Base-by-base conservation (phyloP, 2,113 vertebrate genomes). In the Melozone crissalis region DNA sequence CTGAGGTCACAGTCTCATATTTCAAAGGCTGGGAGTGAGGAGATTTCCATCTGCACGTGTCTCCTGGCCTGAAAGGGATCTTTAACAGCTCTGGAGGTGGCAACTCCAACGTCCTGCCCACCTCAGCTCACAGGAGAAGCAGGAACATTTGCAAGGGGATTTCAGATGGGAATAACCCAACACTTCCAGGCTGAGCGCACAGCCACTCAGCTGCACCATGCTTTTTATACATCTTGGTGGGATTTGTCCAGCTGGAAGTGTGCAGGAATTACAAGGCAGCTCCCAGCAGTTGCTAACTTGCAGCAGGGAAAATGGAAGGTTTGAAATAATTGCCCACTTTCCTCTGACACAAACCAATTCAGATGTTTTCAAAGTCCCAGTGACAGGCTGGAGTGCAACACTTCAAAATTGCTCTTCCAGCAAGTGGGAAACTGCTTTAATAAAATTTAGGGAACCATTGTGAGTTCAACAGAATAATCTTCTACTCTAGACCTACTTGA, bases 21-120 rank as follows among this genome's bases (percentile, higher is more conserved):
- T 97, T 98, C 96, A 98, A 97, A 98, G 96, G 92, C 84, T 95
- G 44, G 93, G 63, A 97, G 90, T 44, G 87, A 93, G 97, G 92
- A 96, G 93, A 41, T 97, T 95, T 94, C 76, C 86, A 94, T 93
- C 90, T 94, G 94, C 61, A 71, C 30, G 9, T 80, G 72, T 54
- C 77, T 92, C 94, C 89, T 65, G 83, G 76, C 92, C 94, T 94
- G 85, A 95, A 96, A 96, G 87, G 84, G 91, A 87, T 71, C 91
- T 95, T 94, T 62, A 88, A 62, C 28, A 54, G 52, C 26, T 55
- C 79, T 68, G 73, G 37, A 86, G 82, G 79, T 1, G 31, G 63
- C 5, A 47, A 12, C 79, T 74, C 84, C 11, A 63, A 23, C 0
- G 0, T 76, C 62, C 69, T 39, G 33, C 57, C 67, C 61, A 54